Percentiles rank a stretch among this genome's conserved stretches.
phyloP scores from a whole-genome alignment of 2,797 vertebrate species.

The Sebastiscus albofasciatus region DNA sequence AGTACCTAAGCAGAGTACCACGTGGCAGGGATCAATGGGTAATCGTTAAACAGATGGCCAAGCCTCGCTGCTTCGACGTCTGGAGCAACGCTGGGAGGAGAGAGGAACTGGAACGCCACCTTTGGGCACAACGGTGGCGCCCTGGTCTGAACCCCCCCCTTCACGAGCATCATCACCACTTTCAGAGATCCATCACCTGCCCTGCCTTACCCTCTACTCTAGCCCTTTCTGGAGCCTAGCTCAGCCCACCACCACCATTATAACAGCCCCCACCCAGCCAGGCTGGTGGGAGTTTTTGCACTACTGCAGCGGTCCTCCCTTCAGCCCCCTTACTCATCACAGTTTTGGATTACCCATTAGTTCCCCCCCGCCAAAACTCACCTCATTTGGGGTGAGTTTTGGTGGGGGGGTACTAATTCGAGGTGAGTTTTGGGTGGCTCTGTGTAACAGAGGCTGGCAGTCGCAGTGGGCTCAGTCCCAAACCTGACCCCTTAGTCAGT shows the following conservation, averaged over 20 bases:
- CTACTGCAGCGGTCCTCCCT: conserved; percentile 65
- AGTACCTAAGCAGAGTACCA: conserved; percentile 10
- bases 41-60: conserved; percentile 14
- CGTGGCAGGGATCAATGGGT: conserved; percentile 19
- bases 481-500: conserved; percentile 71
- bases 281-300: conserved; percentile 79
- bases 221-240: conserved; percentile 54
- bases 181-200: conserved; percentile 14
- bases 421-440: conserved; percentile 43
- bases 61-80: conserved; percentile 19
- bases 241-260: conserved; percentile 29
- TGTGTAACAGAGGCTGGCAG: conserved; percentile 76
- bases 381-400: not conserved
- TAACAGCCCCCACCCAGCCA: conserved; percentile 44
- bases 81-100: conserved; percentile 5
- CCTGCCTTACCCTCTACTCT: not conserved
- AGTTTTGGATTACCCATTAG: conserved; percentile 11
- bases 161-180: conserved; percentile 9
- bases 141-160: conserved; percentile 27
- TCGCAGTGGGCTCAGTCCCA: conserved; percentile 60
- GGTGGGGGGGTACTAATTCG: not conserved
- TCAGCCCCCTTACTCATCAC: conserved; percentile 9
- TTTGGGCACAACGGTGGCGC: not conserved
- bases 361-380: not conserved
- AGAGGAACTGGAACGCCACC: conserved; percentile 33